Evolutionary conservation across 92 coral and sea anemone species (phyloP).

Genomic region (Epizoanthus ramosus): DNA sequence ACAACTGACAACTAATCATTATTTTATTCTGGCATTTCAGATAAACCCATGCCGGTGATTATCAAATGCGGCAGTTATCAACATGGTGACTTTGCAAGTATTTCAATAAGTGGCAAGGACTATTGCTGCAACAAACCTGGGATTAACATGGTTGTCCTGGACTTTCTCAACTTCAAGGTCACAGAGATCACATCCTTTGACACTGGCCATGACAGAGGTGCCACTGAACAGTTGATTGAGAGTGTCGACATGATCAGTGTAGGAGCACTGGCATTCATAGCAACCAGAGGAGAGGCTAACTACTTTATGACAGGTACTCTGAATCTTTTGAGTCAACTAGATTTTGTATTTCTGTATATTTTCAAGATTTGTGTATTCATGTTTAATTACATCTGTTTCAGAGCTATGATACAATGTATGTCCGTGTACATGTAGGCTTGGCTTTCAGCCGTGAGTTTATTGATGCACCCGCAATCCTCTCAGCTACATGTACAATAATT

Average conservation of each 20-base stretch:
- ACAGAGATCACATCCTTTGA: conserved; percentile 75
- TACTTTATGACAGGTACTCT: conserved; percentile 76
- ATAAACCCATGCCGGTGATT: conserved; percentile 57
- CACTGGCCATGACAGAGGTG: conserved; percentile 83
- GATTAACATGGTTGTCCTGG: conserved; percentile 84
- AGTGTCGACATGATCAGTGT: conserved; percentile 70
- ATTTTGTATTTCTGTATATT: too few species aligned
- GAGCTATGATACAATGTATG: too few species aligned
- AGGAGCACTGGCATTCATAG: conserved; percentile 75
- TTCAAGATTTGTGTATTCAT: too few species aligned
- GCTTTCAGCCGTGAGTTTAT: too few species aligned
- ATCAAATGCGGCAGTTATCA: conserved; percentile 61
- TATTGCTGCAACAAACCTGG: conserved; percentile 79
- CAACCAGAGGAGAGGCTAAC: conserved; percentile 85
- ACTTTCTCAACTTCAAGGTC: conserved; percentile 78
- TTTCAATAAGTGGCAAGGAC: conserved; percentile 73
- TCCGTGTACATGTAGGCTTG: too few species aligned
- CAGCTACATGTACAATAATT: too few species aligned
- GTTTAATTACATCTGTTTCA: too few species aligned
- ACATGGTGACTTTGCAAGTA: conserved; percentile 68
- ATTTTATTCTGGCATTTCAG: conserved; percentile 45
- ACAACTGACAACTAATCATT: not conserved
- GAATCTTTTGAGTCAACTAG: too few species aligned
- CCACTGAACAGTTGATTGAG: conserved; percentile 68
- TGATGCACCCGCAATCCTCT: too few species aligned